These are phyloP conservation scores for Parochlus steinenii DNA, from an alignment of 2,888 invertebrate species.

Conservation along the genomic window DNA sequence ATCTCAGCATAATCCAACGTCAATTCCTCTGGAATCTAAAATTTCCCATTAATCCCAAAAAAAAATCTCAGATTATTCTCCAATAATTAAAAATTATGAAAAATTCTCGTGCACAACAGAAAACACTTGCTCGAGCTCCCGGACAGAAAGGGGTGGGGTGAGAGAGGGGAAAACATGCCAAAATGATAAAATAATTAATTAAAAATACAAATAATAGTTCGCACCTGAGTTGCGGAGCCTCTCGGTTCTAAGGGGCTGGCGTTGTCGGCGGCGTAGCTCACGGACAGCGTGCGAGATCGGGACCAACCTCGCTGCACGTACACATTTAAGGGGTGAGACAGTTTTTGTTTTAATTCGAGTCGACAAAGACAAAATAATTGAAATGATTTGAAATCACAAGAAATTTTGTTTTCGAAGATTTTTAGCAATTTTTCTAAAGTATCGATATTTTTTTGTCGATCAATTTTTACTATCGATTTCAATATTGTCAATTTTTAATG, in stretches of 20 bases:
- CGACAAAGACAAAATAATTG: neutral
- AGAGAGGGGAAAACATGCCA: neutral
- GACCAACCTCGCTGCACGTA: constrained; percentile 59
- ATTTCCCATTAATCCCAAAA: neutral
- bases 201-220: constrained; percentile 23
- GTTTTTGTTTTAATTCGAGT: constrained; percentile 1
- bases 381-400: neutral
- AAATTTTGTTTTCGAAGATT: neutral
- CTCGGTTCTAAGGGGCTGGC: constrained; percentile 61
- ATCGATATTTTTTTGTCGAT: no score
- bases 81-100: neutral
- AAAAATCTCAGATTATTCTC: constrained; percentile 6
- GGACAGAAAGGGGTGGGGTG: neutral
- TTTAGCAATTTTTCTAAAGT: neutral
- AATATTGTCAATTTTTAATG: no score
- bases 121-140: no score
- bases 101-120: neutral
- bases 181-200: constrained; percentile 1
- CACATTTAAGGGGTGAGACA: neutral
- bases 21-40: constrained; percentile 64
- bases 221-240: constrained; percentile 54
- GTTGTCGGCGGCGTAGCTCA: constrained; percentile 64
- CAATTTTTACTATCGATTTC: no score
- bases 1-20: constrained; percentile 90
- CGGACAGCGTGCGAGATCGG: constrained; percentile 73